These are phyloP conservation scores for Pyrgilauda ruficollis DNA, from an alignment of 2,113 vertebrate genomes.

Conservation along the genomic window DNA sequence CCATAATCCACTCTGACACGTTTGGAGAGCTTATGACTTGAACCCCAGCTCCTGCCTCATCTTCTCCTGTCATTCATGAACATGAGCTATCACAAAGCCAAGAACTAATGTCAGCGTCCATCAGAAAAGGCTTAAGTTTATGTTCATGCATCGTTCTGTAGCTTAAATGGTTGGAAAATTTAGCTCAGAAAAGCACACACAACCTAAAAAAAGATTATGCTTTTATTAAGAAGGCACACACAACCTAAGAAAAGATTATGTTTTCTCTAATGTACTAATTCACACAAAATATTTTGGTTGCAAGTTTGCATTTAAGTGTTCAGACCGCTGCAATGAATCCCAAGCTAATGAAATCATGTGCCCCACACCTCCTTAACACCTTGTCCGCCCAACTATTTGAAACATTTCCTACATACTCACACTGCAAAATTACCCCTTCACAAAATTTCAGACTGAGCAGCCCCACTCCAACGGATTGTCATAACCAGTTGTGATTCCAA, in stretches of 20 bases:
- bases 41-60: not conserved
- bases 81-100: not conserved
- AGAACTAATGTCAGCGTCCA: not conserved
- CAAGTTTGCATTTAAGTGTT: not conserved
- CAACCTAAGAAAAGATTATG: not conserved
- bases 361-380: not conserved
- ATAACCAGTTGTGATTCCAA: not conserved
- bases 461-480: not conserved
- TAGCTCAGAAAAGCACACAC: not conserved
- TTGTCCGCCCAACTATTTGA: not conserved
- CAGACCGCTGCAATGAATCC: not conserved
- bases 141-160: not conserved
- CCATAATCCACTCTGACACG: not conserved
- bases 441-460: not conserved
- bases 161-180: not conserved
- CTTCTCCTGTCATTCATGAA: not conserved
- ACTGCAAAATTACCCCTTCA: not conserved
- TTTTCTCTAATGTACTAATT: not conserved
- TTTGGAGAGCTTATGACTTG: not conserved
- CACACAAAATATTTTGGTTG: not conserved
- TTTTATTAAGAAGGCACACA: not conserved
- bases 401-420: not conserved
- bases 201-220: not conserved
- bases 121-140: not conserved
- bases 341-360: not conserved